A percentile compares a stretch with the other conserved stretches of the same genome.
phyloP scores from a whole-genome alignment of 1,140 invertebrate genomes.

The Colletes gigas region DNA sequence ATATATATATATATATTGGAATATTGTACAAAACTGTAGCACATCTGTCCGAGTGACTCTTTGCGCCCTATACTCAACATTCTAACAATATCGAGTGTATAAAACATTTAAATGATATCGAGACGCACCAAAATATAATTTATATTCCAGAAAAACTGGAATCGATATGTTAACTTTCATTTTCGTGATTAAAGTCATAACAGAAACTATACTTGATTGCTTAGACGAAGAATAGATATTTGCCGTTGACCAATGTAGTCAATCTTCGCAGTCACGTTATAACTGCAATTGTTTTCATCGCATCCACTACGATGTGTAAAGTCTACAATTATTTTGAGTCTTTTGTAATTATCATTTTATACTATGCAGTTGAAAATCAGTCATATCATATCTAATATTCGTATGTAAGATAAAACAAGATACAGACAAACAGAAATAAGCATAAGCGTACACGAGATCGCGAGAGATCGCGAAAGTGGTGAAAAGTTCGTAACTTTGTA shows the following conservation, averaged over 20 bases:
- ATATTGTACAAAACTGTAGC: not conserved
- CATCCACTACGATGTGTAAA: not conserved
- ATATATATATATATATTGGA: not conserved
- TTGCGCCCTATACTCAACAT: not conserved
- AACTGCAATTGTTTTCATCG: not conserved
- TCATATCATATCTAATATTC: not conserved
- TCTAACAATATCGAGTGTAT: no score
- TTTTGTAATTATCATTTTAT: not conserved
- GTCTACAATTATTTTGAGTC: not conserved
- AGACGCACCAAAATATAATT: not conserved
- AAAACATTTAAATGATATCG: not conserved
- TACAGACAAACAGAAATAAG: not conserved
- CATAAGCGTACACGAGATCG: not conserved
- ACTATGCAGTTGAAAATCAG: not conserved
- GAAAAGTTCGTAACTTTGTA: conserved; percentile 29
- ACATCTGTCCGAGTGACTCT: no score
- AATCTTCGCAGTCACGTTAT: not conserved
- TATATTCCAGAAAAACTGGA: no score
- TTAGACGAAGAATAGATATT: no score
- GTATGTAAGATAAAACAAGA: not conserved
- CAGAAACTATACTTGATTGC: no score
- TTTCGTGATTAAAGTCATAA: no score
- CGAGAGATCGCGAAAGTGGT: conserved; percentile 11
- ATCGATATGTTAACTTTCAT: no score
- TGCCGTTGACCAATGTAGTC: not conserved